These are phyloP conservation scores for Gambelia wislizenii DNA, from an alignment of 2,797 vertebrate species.

Conservation along the genomic window DNA sequence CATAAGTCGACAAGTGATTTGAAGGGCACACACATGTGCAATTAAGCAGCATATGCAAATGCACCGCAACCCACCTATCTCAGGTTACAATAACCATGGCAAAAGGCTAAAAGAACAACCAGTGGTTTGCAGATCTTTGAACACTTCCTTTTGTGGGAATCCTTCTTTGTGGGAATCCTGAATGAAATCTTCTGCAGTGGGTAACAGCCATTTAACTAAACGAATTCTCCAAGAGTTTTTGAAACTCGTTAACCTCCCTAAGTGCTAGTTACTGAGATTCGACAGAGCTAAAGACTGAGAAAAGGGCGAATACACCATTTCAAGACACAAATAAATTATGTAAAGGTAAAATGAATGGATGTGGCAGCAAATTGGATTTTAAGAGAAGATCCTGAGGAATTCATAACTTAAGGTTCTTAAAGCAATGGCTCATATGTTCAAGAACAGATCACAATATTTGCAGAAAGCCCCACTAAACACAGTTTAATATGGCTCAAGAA, in stretches of 20 bases:
- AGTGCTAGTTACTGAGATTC: not conserved
- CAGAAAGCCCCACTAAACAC: not conserved
- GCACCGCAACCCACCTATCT: not conserved
- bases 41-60: not conserved
- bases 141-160: not conserved
- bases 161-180: no score
- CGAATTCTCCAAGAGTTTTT: not conserved
- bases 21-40: not conserved
- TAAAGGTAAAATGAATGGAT: not conserved
- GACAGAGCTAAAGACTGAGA: not conserved
- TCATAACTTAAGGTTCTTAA: not conserved
- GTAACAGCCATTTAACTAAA: not conserved
- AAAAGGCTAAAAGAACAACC: not conserved
- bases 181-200: not conserved
- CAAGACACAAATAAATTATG: not conserved
- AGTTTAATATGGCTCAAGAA: not conserved
- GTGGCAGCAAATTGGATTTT: not conserved
- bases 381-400: conserved; percentile 1
- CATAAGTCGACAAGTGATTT: no score
- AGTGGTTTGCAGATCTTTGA: not conserved
- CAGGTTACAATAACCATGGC: not conserved
- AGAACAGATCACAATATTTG: not conserved
- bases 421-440: not conserved
- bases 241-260: not conserved
- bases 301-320: not conserved